Evolutionary conservation across 2,797 vertebrate species (phyloP), one percentile per base, ranked within the genome.

Genomic region (Myotis daubentonii): DNA sequence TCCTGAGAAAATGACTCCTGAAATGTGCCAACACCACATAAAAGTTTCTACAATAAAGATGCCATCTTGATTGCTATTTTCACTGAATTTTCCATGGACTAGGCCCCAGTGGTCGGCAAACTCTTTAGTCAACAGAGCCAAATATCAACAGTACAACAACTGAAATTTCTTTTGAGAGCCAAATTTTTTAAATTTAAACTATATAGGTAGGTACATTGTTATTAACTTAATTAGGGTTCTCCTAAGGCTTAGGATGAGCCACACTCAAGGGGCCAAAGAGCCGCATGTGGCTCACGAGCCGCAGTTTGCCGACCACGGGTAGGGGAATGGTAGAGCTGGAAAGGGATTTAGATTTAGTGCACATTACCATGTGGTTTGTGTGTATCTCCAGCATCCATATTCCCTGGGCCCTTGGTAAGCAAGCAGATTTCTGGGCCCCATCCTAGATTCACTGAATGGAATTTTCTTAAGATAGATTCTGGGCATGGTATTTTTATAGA

Each of bases 1-100:
- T 79, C 82, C 49, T 83, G 57, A 74, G 68, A 85, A 92, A 88
- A 93, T 70, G 4, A 44, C 90, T 62, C 23, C 87, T 94, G 49
- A 70, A 83, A 80, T 94, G 44, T 51, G 16, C 38, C 25, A 51
- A n/a, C 13, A 85, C 12, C 22, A 62, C 30, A 84, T 11, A 55
- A 20, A 81, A 28, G 9, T 87, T 94, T 93, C 70, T 65, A 41
- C 33, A 72, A 65, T 36, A 86, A 94, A 94, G 16, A 82, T 55
- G 33, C 11, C 44, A 65, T 74, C 1, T 0, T 57, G n/a, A 76
- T 33, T 44, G 25, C 20, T 94, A 11, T 49, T 84, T 87, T 49
- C 49, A 65, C 65, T 55, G 38, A 89, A 60, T 72, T 38, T 78
- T 57, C 12, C 36, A 17, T 30, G 47, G 41, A 38, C 7, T 60